Evolutionary conservation across 2,797 vertebrate genomes (phyloP), one percentile per base, ranked within the genome.

Genomic region (Semotilus atromaculatus): DNA sequence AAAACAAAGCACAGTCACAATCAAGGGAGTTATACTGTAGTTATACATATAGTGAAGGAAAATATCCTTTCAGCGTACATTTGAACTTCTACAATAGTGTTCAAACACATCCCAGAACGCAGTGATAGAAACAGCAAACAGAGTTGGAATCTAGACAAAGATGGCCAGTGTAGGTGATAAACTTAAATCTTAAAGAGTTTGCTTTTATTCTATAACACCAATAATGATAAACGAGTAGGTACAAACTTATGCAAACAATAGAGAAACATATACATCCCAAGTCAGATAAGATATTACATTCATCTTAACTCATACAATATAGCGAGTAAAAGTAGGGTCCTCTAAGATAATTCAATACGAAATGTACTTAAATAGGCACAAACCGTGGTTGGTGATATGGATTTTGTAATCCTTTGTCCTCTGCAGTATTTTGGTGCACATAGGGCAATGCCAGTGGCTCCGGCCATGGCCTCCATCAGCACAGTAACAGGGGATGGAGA

Each of bases 361-460:
- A 74, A 36, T n/a, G 31, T 53, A 14, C 23, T n/a, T 51, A n/a
- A 36, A 38, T 2, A 9, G 34, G 66, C n/a, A 80, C 75, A 62
- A 62, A 81, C 84, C 84, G 21, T 85, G 84, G 29, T 80, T 85
- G n/a, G 53, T 43, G 4, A 74, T 34, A 23, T 85, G 77, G 19
- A 60, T 31, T 81, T 40, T 71, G 53, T 64, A 85, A 34, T 81
- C 62, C 29, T 51, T 43, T 34, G 51, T 43, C 71, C 78, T 80
- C 2, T 36, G 53, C 23, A 85, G 31, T 64, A 36, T 48, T 80
- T 85, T 85, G 4, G 3, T 5, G 38, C 84, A 85, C 53, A 62
- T 66, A 23, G 83, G 76, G 58, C 75, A 85, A 62, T 85, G 74
- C 83, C 83, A 85, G 51, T 85, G 83, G 26, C 80, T 70, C 80